Percentiles rank a stretch among this genome's conserved stretches.
These are phyloP conservation scores for Malurus splendens DNA, from an alignment of 2,797 vertebrate genomes.

Conservation along the genomic window DNA sequence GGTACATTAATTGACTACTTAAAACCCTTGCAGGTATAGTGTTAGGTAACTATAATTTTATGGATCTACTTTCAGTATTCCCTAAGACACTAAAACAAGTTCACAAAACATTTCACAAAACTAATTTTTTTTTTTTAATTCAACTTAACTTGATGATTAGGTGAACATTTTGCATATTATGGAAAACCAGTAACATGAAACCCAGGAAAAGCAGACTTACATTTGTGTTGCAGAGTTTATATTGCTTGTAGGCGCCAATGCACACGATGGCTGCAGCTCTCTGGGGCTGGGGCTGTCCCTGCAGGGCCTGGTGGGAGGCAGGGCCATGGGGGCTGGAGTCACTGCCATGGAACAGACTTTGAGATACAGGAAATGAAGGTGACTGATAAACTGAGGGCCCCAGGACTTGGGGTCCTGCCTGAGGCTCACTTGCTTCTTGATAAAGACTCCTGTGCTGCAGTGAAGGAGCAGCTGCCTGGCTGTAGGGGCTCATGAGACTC, in stretches of 20 bases:
- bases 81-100: background rate
- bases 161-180: background rate
- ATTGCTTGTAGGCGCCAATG: constrained; percentile 76
- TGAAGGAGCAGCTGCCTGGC: background rate
- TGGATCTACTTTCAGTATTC: background rate
- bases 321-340: constrained; percentile 31
- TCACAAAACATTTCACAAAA: background rate
- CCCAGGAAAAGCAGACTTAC: constrained; percentile 68
- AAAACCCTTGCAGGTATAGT: background rate
- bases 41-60: background rate
- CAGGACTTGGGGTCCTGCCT: constrained; percentile 43
- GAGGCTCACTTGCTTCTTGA: constrained; percentile 31
- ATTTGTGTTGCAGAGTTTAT: constrained; percentile 85
- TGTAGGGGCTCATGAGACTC: background rate
- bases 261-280: constrained; percentile 68
- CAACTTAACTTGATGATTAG: background rate
- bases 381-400: constrained; percentile 78
- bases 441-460: constrained; percentile 54
- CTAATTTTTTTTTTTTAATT: background rate
- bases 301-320: constrained; percentile 42
- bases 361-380: constrained; percentile 41
- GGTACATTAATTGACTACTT: background rate
- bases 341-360: constrained; percentile 47
- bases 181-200: background rate
- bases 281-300: constrained; percentile 53